These are phyloP conservation scores for Lytechinus variegatus DNA, from an alignment of 35 echinoderm and acorn worm genomes.

Conservation along the genomic window DNA sequence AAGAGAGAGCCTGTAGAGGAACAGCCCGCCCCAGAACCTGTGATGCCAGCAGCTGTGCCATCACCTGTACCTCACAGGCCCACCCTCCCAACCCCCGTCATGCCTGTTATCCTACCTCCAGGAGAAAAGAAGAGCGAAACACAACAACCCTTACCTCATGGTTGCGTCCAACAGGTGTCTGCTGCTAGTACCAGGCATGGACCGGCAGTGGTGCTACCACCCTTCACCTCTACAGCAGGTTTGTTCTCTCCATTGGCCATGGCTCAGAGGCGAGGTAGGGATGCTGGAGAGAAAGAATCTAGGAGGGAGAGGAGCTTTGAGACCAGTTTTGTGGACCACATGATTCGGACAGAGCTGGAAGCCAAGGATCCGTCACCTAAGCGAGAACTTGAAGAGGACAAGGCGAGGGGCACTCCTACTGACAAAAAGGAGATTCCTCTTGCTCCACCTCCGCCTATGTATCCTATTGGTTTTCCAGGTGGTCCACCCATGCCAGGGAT, in stretches of 20 bases:
- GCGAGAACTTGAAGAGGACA: not conserved
- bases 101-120: not conserved
- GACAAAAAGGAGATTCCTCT: not conserved
- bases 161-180: not conserved
- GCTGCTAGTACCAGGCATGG: not conserved
- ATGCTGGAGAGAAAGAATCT: not conserved
- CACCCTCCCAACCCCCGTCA: not conserved
- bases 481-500: slow-evolving; percentile 5
- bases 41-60: not conserved
- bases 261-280: not conserved
- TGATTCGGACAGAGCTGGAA: slow-evolving; percentile 22
- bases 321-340: slow-evolving; percentile 29
- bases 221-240: not conserved
- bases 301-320: slow-evolving; percentile 35
- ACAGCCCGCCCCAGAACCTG: not conserved
- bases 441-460: slow-evolving; percentile 46
- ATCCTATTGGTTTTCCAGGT: slow-evolving; percentile 43
- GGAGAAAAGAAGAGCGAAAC: not conserved
- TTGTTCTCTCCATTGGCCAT: not conserved
- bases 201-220: slow-evolving; percentile 1
- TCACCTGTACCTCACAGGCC: not conserved
- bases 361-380: slow-evolving; percentile 24
- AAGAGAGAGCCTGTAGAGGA: slow-evolving; percentile 21
- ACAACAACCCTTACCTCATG: not conserved
- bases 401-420: slow-evolving; percentile 15